Evolutionary conservation across 2,888 invertebrate species (phyloP).

Genomic region (Arge pagana): DNA sequence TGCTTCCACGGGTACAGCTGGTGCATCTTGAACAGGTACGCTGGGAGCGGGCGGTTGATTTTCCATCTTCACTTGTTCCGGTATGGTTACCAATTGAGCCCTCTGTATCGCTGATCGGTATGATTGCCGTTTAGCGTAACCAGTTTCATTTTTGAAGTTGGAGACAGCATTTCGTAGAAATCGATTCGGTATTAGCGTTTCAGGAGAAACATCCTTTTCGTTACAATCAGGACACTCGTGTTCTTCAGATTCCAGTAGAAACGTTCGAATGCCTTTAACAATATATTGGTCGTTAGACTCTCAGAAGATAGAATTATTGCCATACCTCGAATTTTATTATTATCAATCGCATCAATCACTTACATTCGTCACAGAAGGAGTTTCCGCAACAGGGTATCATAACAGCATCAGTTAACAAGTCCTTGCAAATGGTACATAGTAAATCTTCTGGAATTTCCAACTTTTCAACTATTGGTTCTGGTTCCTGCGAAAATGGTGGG

Average conservation of each 20-base stretch:
- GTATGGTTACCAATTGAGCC: constrained; percentile 29
- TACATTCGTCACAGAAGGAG: constrained; percentile 98
- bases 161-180: constrained; percentile 87
- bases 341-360: constrained; percentile 52
- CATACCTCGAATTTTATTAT: neutral
- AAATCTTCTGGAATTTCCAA: constrained; percentile 89
- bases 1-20: neutral
- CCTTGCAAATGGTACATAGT: constrained; percentile 89
- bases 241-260: constrained; percentile 89
- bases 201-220: constrained; percentile 90
- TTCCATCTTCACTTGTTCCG: constrained; percentile 28
- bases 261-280: constrained; percentile 79
- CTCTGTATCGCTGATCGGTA: constrained; percentile 36
- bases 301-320: too few relatives aligned
- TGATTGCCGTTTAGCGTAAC: constrained; percentile 70
- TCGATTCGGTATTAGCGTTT: constrained; percentile 89
- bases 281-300: constrained; percentile 9
- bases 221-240: constrained; percentile 95
- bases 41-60: neutral
- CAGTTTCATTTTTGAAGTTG: constrained; percentile 89
- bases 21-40: neutral
- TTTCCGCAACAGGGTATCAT: constrained; percentile 98
- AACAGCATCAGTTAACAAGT: constrained; percentile 92
- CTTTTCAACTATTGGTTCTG: constrained; percentile 61
- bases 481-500: constrained; percentile 66